Evolutionary conservation across 2,113 vertebrate genomes (phyloP), one percentile per base, ranked within the genome.

Genomic region (Heterotis niloticus): DNA sequence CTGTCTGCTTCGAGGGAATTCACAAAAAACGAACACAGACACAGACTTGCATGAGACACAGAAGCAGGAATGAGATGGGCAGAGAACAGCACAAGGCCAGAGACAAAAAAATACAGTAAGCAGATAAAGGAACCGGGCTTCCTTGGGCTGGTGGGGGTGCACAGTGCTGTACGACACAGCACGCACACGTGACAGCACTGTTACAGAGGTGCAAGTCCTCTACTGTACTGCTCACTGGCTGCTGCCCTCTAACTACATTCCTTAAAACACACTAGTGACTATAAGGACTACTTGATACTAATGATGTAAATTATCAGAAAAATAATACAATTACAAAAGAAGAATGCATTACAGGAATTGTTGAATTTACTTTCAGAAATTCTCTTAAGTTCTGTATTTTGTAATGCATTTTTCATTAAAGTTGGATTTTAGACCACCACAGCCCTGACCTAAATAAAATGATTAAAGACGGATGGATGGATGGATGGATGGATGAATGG

Each of bases 1-100:
- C 71, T 74, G 70, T 74, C 54, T 74, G 52, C 54, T 74, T 74
- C 52, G 52, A 72, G 44, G 52, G 44, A 13, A 28, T 14, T 56
- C 81, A 79, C 66, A 62, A 76, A 74, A 74, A 75, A 84, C 66
- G n/a, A n/a, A 82, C 44, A 79, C 76, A 75, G 52, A 75, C 26
- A 72, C 29, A 62, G 29, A 76, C 52, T 52, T 73, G 26, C 81
- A 68, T 28, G 67, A 54, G 60, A 59, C 16, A 81, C 77, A 82
- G 9, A 20, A 26, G 44, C 28, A 16, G 59, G 74, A 5, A 20
- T n/a, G 13, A 23, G 64, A 34, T 17, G 26, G 64, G 76, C 64
- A 66, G 7, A 64, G 34, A 64, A 44, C 44, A 28, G 34, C 62
- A 51, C 51, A 24, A 24, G 34, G 18, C 51, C 64, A 10, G 13